phyloP scores from a whole-genome alignment of 2,797 vertebrate genomes.

The Cuculus canorus region DNA sequence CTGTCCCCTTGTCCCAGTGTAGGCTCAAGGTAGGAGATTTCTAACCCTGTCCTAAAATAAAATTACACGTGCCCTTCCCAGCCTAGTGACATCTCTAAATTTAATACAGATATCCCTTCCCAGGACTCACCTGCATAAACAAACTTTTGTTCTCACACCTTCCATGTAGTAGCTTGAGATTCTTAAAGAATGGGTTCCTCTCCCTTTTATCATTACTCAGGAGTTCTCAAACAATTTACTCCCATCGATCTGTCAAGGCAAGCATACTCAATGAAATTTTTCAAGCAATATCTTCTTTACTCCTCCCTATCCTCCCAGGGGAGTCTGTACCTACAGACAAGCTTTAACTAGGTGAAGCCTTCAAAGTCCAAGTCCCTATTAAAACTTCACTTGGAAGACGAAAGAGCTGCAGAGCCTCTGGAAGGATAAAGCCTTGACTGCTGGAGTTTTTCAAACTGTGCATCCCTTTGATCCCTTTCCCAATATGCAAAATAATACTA shows the following conservation, averaged over 20 bases:
- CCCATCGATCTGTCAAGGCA: background rate
- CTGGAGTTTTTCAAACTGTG: constrained; percentile 3
- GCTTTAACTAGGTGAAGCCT: background rate
- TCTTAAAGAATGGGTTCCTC: background rate
- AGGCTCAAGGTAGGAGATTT: background rate
- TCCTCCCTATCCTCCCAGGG: background rate
- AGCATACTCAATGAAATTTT: background rate
- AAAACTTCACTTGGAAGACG: background rate
- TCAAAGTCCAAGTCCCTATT: background rate
- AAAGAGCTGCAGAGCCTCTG: constrained; percentile 9
- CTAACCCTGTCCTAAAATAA: background rate
- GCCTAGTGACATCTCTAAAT: background rate
- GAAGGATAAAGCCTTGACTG: constrained; percentile 26
- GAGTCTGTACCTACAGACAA: background rate
- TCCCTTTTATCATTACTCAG: background rate
- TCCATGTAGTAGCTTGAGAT: background rate
- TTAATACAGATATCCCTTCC: background rate
- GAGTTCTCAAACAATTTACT: constrained; percentile 1
- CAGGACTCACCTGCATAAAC: background rate
- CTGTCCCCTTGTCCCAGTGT: background rate
- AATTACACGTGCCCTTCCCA: background rate
- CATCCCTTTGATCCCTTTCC: constrained; percentile 43
- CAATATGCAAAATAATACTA: constrained; percentile 11
- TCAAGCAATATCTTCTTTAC: background rate
- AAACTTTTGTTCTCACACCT: background rate